Evolutionary conservation across 2,797 vertebrate species (phyloP).

Genomic region (Gadopsis bispinosus): DNA sequence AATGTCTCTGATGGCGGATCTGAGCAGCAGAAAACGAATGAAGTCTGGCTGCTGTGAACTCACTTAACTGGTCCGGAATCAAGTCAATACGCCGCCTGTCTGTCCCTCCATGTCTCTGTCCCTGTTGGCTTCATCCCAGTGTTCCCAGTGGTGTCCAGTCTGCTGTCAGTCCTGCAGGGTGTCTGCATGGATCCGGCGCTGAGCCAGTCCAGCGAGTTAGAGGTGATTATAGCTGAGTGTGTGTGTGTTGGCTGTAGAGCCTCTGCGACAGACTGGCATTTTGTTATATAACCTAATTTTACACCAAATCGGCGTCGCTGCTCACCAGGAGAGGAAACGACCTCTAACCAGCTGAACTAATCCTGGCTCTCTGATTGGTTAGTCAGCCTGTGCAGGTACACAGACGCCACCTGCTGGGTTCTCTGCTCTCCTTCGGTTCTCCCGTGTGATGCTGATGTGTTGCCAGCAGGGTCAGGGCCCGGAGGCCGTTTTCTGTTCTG

Average conservation of each 20-base stretch:
- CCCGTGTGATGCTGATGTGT: not conserved
- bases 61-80: not conserved
- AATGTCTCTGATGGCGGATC: not conserved
- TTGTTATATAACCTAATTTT: conserved; percentile 66
- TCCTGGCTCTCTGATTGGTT: conserved; percentile 36
- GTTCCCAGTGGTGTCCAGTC: conserved; percentile 41
- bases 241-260: conserved; percentile 16
- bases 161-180: conserved; percentile 33
- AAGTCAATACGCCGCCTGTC: not conserved
- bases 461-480: not conserved
- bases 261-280: conserved; percentile 56
- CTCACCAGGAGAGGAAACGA: conserved; percentile 38
- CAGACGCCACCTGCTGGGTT: not conserved
- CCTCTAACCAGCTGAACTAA: conserved; percentile 35
- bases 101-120: not conserved
- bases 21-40: not conserved
- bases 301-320: conserved; percentile 44
- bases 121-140: conserved; percentile 39
- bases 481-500: not conserved
- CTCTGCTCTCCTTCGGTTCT: too few species aligned
- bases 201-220: conserved; percentile 58
- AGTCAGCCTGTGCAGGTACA: not conserved
- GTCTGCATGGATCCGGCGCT: conserved; percentile 46
- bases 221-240: conserved; percentile 57
- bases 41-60: conserved; percentile 19